A percentile compares a stretch with the other conserved stretches of the same genome.
phyloP scores from a whole-genome alignment of 2,113 vertebrate genomes.

The Anguilla japonica region DNA sequence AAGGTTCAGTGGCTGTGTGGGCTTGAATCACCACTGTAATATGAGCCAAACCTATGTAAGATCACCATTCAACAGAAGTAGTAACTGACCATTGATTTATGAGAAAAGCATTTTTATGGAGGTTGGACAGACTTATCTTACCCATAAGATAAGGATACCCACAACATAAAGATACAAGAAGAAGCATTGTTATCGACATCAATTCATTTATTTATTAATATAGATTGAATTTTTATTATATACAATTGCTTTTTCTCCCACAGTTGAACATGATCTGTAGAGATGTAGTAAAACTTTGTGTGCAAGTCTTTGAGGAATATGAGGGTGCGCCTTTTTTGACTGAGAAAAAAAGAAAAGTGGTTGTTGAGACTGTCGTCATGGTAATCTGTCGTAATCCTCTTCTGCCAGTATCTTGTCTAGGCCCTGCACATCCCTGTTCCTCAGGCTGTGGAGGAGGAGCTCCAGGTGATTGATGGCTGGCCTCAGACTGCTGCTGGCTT shows the following conservation, averaged over 20 bases:
- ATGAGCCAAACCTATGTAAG: too few species aligned
- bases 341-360: conserved; percentile 14
- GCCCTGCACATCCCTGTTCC: conserved; percentile 61
- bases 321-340: conserved; percentile 14
- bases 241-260: conserved; percentile 45
- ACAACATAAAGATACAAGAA: neutral
- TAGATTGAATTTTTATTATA: conserved; percentile 59
- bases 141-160: too few species aligned
- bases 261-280: conserved; percentile 27
- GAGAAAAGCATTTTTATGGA: too few species aligned
- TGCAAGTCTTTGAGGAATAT: conserved; percentile 29
- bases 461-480: conserved; percentile 63
- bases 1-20: too few species aligned
- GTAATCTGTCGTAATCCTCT: conserved; percentile 65
- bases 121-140: too few species aligned
- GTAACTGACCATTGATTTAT: too few species aligned
- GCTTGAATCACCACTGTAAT: too few species aligned
- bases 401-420: conserved; percentile 44
- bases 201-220: conserved; percentile 70
- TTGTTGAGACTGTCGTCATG: conserved; percentile 46
- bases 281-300: conserved; percentile 37
- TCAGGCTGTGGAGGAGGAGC: conserved; percentile 68
- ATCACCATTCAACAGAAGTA: too few species aligned
- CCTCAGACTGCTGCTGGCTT: conserved; percentile 57
- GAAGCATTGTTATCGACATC: conserved; percentile 16